phyloP scores from a whole-genome alignment of 2,113 vertebrate species.

The Oncorhynchus masou region DNA sequence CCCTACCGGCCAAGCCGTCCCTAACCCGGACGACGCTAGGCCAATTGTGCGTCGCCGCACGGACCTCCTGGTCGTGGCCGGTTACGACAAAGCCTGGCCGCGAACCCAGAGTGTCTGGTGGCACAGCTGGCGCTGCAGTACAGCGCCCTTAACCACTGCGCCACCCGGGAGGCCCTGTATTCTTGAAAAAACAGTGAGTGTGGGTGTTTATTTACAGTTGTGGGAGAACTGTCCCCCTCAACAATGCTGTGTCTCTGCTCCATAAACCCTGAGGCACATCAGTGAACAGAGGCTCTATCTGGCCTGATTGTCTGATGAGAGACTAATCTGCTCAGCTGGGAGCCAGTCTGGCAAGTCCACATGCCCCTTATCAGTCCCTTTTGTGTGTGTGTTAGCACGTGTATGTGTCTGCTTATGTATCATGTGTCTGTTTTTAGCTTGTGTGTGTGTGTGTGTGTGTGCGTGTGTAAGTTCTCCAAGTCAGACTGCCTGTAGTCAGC shows the following conservation, averaged over 20 bases:
- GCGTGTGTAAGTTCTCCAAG: background rate
- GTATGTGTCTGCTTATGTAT: background rate
- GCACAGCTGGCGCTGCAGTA: no score
- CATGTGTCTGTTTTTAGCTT: background rate
- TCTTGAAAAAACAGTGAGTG: background rate
- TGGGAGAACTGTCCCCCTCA: constrained; percentile 6
- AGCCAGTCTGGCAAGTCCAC: constrained; percentile 9
- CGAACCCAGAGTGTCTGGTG: no score
- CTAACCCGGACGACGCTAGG: no score
- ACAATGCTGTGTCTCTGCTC: constrained; percentile 19
- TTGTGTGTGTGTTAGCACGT: background rate
- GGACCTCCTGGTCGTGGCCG: no score
- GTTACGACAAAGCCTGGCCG: no score
- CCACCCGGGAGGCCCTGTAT: no score
- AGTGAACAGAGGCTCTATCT: background rate
- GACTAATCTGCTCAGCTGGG: background rate
- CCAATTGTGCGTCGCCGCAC: no score
- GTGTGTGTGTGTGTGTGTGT: background rate
- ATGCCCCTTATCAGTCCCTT: background rate
- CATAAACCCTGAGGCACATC: constrained; percentile 23
- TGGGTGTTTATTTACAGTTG: constrained; percentile 15
- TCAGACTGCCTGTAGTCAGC: background rate
- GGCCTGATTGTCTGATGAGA: background rate
- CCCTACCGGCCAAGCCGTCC: no score
- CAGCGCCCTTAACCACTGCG: no score